Conservation (phyloP, 2,113 vertebrate species). For the Chaetodon trifascialis region DNA sequence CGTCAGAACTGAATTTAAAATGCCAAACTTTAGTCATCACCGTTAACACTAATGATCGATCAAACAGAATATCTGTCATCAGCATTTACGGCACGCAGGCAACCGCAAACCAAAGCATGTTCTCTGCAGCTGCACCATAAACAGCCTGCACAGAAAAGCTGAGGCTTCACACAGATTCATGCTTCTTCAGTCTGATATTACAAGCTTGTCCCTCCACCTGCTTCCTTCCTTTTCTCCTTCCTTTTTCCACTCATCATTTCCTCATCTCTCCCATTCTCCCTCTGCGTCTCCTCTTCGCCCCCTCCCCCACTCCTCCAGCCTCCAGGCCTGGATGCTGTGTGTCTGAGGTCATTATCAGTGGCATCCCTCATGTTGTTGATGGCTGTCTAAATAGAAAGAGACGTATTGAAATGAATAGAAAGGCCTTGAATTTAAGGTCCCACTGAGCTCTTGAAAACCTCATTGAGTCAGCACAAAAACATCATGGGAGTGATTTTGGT, state of each 20-base stretch:
- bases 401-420: not conserved
- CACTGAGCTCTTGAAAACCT: not conserved
- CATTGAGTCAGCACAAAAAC: constrained; percentile 18
- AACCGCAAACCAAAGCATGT: not conserved
- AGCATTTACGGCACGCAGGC: not conserved
- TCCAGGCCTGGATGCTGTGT: constrained; percentile 12
- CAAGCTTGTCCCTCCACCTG: constrained; percentile 37
- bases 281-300: not conserved
- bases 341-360: constrained; percentile 41
- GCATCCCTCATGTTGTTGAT: constrained; percentile 6
- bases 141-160: not conserved
- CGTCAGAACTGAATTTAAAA: not conserved
- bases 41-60: not conserved
- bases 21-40: not conserved
- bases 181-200: not conserved
- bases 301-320: constrained; percentile 18
- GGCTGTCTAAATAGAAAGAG: not conserved
- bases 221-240: constrained; percentile 47
- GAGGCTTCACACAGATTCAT: not conserved
- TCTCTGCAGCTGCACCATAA: constrained; percentile 12
- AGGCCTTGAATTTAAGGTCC: not conserved
- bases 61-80: not conserved
- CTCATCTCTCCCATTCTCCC: constrained; percentile 5
- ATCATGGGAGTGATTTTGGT: not conserved
- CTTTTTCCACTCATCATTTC: not conserved